Conservation (phyloP, 1,140 invertebrate species). For the Zaprionus ghesquierei region DNA sequence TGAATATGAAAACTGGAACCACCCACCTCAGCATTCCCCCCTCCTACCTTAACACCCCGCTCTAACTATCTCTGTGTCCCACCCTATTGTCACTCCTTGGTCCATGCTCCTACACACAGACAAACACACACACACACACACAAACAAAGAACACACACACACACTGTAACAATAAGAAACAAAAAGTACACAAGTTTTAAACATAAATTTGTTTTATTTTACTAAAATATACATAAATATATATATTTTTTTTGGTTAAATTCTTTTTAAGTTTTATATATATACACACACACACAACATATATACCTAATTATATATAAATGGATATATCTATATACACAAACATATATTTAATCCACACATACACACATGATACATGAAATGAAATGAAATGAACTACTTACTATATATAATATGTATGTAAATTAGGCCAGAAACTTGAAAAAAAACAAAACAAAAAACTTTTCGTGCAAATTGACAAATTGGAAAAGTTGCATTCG, state of each 20-base stretch:
- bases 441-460: too few relatives aligned
- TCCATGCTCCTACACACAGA: constrained; percentile 16
- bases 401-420: constrained; percentile 18
- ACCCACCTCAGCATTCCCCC: constrained; percentile 44
- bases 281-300: constrained; percentile 29
- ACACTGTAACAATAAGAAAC: constrained; percentile 51
- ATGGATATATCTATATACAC: constrained; percentile 49
- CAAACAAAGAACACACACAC: constrained; percentile 27
- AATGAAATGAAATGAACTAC: constrained; percentile 23
- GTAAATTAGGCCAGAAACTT: constrained; percentile 29
- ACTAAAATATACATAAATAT: constrained; percentile 38
- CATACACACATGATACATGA: constrained; percentile 9
- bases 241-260: constrained; percentile 69
- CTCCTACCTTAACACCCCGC: not conserved
- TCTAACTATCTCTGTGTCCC: not conserved
- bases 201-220: constrained; percentile 51
- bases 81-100: not conserved
- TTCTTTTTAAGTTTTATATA: constrained; percentile 73
- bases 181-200: constrained; percentile 70
- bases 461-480: constrained; percentile 21
- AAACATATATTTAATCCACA: constrained; percentile 49
- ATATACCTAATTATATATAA: constrained; percentile 41
- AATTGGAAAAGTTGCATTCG: constrained; percentile 50
- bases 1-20: constrained; percentile 22
- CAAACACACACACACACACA: constrained; percentile 7